Evolutionary conservation across 2,113 vertebrate species (phyloP), one percentile per base, ranked within the genome.

Genomic region (Datnioides undecimradiatus): DNA sequence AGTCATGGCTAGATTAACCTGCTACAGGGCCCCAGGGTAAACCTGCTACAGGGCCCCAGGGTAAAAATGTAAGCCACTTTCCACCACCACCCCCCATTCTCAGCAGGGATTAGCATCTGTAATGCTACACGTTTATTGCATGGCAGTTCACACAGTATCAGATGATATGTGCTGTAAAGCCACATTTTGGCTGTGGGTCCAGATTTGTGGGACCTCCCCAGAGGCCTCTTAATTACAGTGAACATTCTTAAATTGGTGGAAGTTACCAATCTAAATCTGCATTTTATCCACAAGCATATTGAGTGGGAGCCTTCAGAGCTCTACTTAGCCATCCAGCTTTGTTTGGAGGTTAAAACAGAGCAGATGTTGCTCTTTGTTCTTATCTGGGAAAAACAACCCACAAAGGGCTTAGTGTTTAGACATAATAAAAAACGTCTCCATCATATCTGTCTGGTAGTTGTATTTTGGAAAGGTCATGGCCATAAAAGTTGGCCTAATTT

Each of bases 91-190:
- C 54, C 75, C 40, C 29, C 36, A 58, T 45, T 80, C 57, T 31
- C 48, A 55, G 29, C 66, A 43, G 31, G 36, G 65, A 72, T 88
- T 31, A 75, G n/a, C 60, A 29, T 49, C 40, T 59, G 63, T 60
- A 51, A 63, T 38, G 40, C 25, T 40, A 57, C 36, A 63, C 17
- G 3, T 33, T 69, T 38, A 45, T 7, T 79, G 25, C 40, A 41
- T 43, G 58, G 7, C 55, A 59, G 16, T 76, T 70, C 36, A 29
- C 43, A 19, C 43, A 5, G 43, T 31, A 41, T 84, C 60, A 73
- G 10, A 36, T 85, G 31, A 69, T 66, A 45, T 13, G 3, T 13
- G 52, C 63, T 13, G 5, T 21, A 69, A 48, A 60, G 54, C 10
- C 16, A 25, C 14, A 16, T 65, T 62, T 36, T 65, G 31, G 14